Evolutionary conservation across 2,113 vertebrate genomes (phyloP), one percentile per base, ranked within the genome.

Genomic region (Grantiella picta): DNA sequence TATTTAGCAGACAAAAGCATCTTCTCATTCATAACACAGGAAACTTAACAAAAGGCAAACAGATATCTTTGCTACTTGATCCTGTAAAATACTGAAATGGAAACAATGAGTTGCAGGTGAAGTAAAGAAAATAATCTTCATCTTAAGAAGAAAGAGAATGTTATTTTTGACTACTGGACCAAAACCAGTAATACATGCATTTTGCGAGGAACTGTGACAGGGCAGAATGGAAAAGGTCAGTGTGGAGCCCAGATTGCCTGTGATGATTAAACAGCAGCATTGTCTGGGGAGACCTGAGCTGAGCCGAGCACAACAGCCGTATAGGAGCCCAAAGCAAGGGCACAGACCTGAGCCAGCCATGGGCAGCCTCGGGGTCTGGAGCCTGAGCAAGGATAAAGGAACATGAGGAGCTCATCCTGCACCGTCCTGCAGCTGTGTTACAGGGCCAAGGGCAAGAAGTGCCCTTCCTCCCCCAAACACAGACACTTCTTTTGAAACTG

Each of bases 1-100:
- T 20, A 70, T 82, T 83, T 85, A 83, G 40, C 40, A 80, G 63
- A 90, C 57, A 86, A 91, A 85, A 86, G 19, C n/a, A 82, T 49
- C 59, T 63, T 52, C 68, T 75, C 52, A 27, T 86, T 81, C 49
- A 49, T 27, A 87, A 56, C 10, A 8, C 36, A 29, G 54, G 61
- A 57, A 90, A 72, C 23, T 47, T 73, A 45, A 82, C 63, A 87
- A 91, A 92, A 78, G 52, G 70, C 44, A 89, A 69, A 57, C 50
- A 77, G 70, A 42, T 76, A 76, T 23, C 11, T 28, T 91, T 92
- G n/a, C 38, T 76, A 31, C 13, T 65, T 31, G 31, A 66, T 72
- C 35, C 45, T 9, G 1, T 69, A 66, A 86, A 92, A 88, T 54
- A 83, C 72, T 47, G 42, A 60, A 61, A 94, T 15, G 40, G 54